Conservation (phyloP, 92 coral and sea anemone genomes). For the Epizoanthus ramosus region DNA sequence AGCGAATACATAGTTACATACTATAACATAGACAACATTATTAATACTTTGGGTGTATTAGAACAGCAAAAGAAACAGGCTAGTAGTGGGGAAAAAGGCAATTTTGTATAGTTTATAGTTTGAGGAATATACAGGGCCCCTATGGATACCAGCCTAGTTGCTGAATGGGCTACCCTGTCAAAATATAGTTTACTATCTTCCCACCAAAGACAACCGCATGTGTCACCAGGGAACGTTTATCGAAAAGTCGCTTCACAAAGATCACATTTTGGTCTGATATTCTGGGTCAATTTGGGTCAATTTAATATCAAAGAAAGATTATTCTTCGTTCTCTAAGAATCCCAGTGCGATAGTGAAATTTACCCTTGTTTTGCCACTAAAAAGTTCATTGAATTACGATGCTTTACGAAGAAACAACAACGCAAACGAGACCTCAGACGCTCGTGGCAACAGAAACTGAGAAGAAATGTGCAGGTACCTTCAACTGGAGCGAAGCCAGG, state of each 20-base stretch:
- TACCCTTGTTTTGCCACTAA: too few species aligned
- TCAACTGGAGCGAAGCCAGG: too few species aligned
- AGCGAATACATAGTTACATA: background rate
- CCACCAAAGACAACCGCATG: background rate
- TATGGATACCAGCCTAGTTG: too few species aligned
- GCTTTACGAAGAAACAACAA: background rate
- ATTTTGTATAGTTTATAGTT: background rate
- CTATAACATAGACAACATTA: too few species aligned
- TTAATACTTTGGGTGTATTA: background rate
- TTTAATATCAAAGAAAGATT: background rate
- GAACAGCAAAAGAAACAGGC: too few species aligned
- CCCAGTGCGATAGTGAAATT: too few species aligned
- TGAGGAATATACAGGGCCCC: too few species aligned
- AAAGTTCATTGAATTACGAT: background rate
- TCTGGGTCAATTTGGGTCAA: background rate
- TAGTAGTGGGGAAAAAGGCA: background rate
- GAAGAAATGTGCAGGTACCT: too few species aligned
- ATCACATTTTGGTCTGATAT: background rate
- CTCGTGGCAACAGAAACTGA: too few species aligned
- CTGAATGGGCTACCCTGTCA: too few species aligned
- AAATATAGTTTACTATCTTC: background rate
- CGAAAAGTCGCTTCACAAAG: background rate
- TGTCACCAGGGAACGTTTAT: background rate
- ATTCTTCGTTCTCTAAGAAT: too few species aligned
- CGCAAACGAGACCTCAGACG: too few species aligned